These are phyloP conservation scores for Diorhabda elongata DNA, from an alignment of 1,140 invertebrate species.

Conservation along the genomic window DNA sequence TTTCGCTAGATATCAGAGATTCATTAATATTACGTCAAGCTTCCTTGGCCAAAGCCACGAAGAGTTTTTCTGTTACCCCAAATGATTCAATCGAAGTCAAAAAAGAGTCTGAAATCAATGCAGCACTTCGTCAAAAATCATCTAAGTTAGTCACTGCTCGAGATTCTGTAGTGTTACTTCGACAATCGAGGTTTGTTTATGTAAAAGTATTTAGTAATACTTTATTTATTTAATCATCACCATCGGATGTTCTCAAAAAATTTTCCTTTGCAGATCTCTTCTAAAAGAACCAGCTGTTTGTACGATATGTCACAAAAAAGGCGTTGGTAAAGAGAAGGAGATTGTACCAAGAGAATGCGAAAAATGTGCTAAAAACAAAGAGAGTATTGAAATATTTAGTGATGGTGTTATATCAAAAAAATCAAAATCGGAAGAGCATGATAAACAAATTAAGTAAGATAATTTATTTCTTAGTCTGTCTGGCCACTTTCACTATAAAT, in stretches of 20 bases:
- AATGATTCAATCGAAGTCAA: slow-evolving; percentile 20
- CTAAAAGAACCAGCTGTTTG: slow-evolving; percentile 5
- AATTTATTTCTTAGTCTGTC: no score
- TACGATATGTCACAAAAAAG: neutral
- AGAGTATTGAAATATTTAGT: neutral
- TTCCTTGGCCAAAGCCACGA: slow-evolving; percentile 12
- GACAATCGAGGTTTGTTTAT: slow-evolving; percentile 12
- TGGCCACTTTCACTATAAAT: no score
- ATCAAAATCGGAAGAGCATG: neutral
- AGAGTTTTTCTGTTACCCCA: slow-evolving; percentile 6
- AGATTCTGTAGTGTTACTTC: slow-evolving; percentile 29
- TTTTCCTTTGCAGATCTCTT: slow-evolving; percentile 11
- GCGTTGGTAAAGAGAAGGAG: neutral
- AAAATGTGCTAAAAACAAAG: slow-evolving; percentile 4
- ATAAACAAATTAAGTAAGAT: neutral
- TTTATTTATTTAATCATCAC: no score
- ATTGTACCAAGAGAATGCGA: neutral
- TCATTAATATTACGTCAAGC: slow-evolving; percentile 25
- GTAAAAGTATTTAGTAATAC: no score
- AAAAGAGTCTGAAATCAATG: slow-evolving; percentile 3
- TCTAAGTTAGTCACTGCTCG: slow-evolving; percentile 24
- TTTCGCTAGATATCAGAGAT: slow-evolving; percentile 18
- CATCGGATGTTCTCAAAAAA: neutral
- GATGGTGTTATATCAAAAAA: neutral
- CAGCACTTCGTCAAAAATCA: slow-evolving; percentile 4